Percentiles rank a stretch among this genome's conserved stretches.
phyloP scores from a whole-genome alignment of 2,888 invertebrate species.

The Stenichneumon culpator region DNA sequence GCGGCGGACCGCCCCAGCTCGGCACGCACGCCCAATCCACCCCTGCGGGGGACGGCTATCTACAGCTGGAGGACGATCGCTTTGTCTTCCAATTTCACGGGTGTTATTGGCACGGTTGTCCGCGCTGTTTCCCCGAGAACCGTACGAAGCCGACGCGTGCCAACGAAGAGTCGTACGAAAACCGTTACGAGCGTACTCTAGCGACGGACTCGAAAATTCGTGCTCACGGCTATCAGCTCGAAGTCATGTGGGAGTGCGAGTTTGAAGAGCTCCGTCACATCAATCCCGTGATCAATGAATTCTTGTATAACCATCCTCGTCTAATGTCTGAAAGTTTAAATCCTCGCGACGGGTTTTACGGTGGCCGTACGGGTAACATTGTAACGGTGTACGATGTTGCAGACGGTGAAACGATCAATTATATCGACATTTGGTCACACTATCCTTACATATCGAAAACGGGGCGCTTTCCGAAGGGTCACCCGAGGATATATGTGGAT shows the following conservation, averaged over 20 bases:
- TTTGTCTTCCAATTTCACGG: slow-evolving; percentile 48
- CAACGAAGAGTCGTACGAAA: neutral
- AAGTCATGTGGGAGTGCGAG: too few species aligned
- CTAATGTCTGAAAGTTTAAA: neutral
- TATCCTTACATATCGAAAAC: too few species aligned
- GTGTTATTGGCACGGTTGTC: slow-evolving; percentile 56
- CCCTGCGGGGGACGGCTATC: too few species aligned
- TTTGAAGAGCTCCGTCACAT: neutral
- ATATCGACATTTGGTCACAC: too few species aligned
- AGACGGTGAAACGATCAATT: too few species aligned
- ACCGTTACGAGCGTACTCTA: slow-evolving; percentile 8
- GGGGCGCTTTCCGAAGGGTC: too few species aligned
- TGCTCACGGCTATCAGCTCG: neutral
- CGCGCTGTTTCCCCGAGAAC: slow-evolving; percentile 8
- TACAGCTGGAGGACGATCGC: neutral
- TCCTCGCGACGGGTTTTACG: slow-evolving; percentile 71
- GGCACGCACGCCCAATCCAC: too few species aligned
- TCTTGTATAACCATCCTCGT: neutral
- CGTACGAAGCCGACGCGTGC: neutral
- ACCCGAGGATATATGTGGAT: slow-evolving; percentile 71
- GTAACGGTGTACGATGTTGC: too few species aligned
- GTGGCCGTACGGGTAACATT: slow-evolving; percentile 73
- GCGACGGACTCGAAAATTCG: neutral
- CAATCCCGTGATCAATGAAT: neutral
- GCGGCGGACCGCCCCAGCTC: too few species aligned